These are phyloP conservation scores for Mus caroli DNA, from an alignment of 2,797 vertebrate genomes.

Conservation along the genomic window DNA sequence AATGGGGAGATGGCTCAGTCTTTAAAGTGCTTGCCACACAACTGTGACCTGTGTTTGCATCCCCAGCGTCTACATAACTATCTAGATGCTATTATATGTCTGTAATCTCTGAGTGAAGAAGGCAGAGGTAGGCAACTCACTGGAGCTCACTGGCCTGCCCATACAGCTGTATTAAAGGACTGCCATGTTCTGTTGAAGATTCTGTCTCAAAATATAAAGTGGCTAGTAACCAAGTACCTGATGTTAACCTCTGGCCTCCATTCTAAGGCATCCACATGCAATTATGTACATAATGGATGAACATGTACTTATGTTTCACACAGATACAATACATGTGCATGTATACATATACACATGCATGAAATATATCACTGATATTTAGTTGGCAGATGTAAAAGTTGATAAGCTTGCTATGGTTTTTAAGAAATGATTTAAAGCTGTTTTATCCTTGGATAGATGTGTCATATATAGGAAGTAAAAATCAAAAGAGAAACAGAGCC, in stretches of 20 bases:
- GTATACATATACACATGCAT: not conserved
- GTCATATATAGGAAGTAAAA: not conserved
- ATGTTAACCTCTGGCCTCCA: not conserved
- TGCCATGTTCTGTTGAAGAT: not conserved
- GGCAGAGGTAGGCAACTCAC: not conserved
- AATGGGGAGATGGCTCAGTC: not conserved
- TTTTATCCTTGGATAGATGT: not conserved
- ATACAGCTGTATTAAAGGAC: not conserved
- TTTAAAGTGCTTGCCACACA: not conserved
- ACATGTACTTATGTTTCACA: not conserved
- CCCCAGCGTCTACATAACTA: not conserved
- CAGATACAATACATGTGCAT: too few species aligned
- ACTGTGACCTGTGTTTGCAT: not conserved
- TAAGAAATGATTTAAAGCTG: not conserved
- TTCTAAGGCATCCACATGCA: too few species aligned
- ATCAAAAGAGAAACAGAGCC: not conserved
- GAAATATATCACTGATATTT: not conserved
- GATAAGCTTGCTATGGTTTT: not conserved
- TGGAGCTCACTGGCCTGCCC: not conserved
- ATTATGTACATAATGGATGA: not conserved
- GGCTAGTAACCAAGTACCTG: not conserved
- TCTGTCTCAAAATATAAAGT: not conserved
- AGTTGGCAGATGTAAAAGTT: not conserved
- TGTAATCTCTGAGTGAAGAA: not conserved
- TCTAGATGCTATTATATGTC: not conserved